These are phyloP conservation scores for Callocephalon fimbriatum DNA, from an alignment of 2,113 vertebrate species.

Conservation along the genomic window DNA sequence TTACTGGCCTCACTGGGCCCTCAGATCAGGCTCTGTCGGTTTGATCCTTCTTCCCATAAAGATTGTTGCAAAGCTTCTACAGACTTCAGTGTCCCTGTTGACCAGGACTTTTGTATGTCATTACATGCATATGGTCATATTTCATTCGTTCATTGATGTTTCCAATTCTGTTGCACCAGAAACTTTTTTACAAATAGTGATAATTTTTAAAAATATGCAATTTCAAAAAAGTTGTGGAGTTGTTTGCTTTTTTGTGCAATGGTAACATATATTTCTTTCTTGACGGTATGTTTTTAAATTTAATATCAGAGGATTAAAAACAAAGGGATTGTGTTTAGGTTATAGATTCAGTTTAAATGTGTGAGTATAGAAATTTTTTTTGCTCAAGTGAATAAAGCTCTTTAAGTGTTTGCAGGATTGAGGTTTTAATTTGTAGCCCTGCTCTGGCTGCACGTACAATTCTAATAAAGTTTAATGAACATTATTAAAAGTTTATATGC, in stretches of 20 bases:
- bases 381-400: not conserved
- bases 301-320: not conserved
- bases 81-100: not conserved
- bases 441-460: conserved; percentile 54
- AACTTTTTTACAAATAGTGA: not conserved
- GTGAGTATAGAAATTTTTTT: not conserved
- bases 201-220: not conserved
- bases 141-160: not conserved
- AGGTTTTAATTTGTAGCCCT: conserved; percentile 58
- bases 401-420: conserved; percentile 28
- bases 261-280: not conserved
- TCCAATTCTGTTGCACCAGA: not conserved
- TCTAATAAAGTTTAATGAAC: conserved; percentile 74
- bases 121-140: not conserved
- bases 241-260: not conserved
- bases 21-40: not conserved
- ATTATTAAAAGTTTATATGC: conserved; percentile 73
- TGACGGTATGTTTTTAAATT: not conserved
- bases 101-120: not conserved
- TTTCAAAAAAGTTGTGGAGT: not conserved
- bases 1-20: not conserved
- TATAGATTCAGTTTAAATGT: not conserved
- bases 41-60: not conserved
- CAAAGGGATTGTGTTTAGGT: not conserved
- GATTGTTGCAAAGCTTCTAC: not conserved